Evolutionary conservation across 2,797 vertebrate genomes (phyloP), one percentile per base, ranked within the genome.

Genomic region (Xerus rutilus): DNA sequence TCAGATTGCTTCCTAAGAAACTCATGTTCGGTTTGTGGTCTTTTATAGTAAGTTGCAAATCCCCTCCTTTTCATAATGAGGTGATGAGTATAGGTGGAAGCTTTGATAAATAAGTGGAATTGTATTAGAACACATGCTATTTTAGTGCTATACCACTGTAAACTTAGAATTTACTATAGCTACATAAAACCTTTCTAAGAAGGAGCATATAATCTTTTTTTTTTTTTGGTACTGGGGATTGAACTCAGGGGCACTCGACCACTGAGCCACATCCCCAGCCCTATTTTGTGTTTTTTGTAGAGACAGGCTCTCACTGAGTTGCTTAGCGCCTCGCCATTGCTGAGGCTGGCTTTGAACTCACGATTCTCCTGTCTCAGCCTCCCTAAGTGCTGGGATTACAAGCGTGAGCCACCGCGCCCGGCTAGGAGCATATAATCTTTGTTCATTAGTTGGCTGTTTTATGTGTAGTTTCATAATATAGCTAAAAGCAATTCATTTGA

Each of bases 401-500:
- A n/a, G n/a, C n/a, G n/a, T n/a, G n/a, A n/a, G n/a, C n/a, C n/a
- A n/a, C n/a, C n/a, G n/a, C n/a, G n/a, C n/a, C n/a, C n/a, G n/a
- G n/a, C n/a, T n/a, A 64, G 65, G 67, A 39, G 23, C 32, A 45
- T 84, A 30, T 89, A 76, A 54, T 59, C 32, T 94, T 6, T 87
- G 79, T 32, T 54, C 45, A 89, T 17, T 93, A 85, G 79, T 81
- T 77, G 18, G 54, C 45, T 84, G 30, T 89, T 94, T 94, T 85
- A 69, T 82, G 54, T 89, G n/a, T 86, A 84, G 28, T 95, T 94
- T 96, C 35, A 54, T 91, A 79, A 77, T 79, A 84, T n/a, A 67
- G 25, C 28, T 87, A 70, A 79, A 95, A 95, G 21, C 65, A 96
- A 5, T 86, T 84, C 54, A 88, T 90, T 91, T 90, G 93, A 92